Evolutionary conservation across 2,113 vertebrate species (phyloP), one percentile per base, ranked within the genome.

Genomic region (Pavo muticus): DNA sequence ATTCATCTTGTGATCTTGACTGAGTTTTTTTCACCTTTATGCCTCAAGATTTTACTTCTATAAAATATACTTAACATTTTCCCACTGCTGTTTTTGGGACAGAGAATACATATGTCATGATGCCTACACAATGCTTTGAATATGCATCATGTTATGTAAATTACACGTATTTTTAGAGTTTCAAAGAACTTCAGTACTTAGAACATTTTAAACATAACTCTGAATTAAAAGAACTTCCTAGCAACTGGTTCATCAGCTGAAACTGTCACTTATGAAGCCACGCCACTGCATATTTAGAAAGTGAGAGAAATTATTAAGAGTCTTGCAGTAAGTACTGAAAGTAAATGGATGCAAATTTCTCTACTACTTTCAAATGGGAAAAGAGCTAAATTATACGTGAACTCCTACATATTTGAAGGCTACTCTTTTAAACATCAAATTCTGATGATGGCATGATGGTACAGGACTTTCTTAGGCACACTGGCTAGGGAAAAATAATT

Each of bases 91-190:
- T 78, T 92, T 93, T 74, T 78, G 79, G 77, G 86, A 37, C 77
- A 91, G 57, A 42, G 47, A 83, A 86, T 78, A 30, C 54, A 91
- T 57, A 81, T 81, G 47, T 78, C 2, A 0, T 87, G 63, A 87
- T 93, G 81, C 84, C 77, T 92, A 87, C 89, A 84, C 57, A 79
- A 45, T 20, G 30, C 56, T 74, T 80, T 91, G 84, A 95, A 91
- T 87, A 89, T 84, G 74, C 15, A 94, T 14, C 17, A 76, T 54
- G 37, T 37, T 72, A 37, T 87, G 45, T 67, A 89, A 96, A 89
- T 87, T 8, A 63, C 27, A 65, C 45, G 25, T 88, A 71, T 91
- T 91, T 88, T 92, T 89, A 87, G 78, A 80, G 24, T 81, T 69
- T 84, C 52, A 48, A 92, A 88, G 56, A 83, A 77, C 42, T 84